A percentile compares a stretch with the other conserved stretches of the same genome.
Conservation (phyloP, 2,888 invertebrate species). For the Chouioia cunea region DNA sequence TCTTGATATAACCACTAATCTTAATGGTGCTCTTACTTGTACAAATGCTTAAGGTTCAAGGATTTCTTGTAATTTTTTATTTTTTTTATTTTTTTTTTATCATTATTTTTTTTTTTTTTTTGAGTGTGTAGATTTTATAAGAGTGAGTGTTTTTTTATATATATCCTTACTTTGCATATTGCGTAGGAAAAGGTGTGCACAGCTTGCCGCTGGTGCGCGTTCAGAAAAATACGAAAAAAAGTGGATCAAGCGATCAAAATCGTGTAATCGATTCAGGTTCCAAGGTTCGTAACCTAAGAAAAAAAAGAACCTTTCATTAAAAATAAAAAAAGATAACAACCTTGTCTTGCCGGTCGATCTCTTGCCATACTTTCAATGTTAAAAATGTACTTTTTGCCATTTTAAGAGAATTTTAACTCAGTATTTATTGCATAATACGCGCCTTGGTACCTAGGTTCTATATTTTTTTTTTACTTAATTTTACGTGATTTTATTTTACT, state of each 20-base stretch:
- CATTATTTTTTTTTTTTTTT: too few species aligned
- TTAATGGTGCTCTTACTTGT: slow-evolving; percentile 45
- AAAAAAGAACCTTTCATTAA: slow-evolving; percentile 31
- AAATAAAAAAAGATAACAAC: slow-evolving; percentile 25
- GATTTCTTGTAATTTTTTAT: too few species aligned
- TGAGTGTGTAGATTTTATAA: slow-evolving; percentile 29
- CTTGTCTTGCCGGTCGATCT: slow-evolving; percentile 42
- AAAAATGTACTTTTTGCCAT: background rate
- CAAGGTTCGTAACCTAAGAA: slow-evolving; percentile 54
- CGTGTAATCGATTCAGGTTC: slow-evolving; percentile 55
- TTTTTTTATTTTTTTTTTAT: too few species aligned
- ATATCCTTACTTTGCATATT: slow-evolving; percentile 13
- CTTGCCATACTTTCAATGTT: slow-evolving; percentile 36
- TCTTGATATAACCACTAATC: slow-evolving; percentile 25
- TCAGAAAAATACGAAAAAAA: slow-evolving; percentile 32
- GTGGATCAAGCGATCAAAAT: slow-evolving; percentile 28
- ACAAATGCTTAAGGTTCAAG: slow-evolving; percentile 38
- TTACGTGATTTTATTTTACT: slow-evolving; percentile 49
- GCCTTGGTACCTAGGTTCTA: slow-evolving; percentile 49
- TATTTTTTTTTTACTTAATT: slow-evolving; percentile 39
- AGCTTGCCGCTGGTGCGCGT: slow-evolving; percentile 42
- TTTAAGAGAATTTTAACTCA: slow-evolving; percentile 11
- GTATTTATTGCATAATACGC: slow-evolving; percentile 41
- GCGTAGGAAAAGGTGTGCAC: slow-evolving; percentile 31
- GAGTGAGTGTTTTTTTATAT: slow-evolving; percentile 23